A percentile compares a stretch with the other conserved stretches of the same genome.
Conservation (phyloP, 2,888 invertebrate genomes). For the Kuschelorhynchus macadamiae region DNA sequence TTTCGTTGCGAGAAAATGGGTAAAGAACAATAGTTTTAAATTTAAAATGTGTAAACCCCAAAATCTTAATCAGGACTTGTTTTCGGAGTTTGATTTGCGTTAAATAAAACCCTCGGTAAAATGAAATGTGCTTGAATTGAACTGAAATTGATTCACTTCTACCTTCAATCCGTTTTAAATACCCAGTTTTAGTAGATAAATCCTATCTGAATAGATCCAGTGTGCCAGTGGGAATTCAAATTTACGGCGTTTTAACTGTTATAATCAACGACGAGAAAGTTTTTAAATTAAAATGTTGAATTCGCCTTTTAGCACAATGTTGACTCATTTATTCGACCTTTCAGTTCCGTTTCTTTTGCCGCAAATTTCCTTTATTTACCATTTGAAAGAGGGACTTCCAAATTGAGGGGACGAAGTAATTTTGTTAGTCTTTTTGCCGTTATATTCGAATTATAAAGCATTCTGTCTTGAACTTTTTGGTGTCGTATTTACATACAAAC, state of each 20-base stretch:
- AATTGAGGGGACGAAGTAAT: too few relatives aligned
- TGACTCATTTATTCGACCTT: slow-evolving; percentile 27
- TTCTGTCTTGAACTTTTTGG: too few relatives aligned
- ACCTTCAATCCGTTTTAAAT: slow-evolving; percentile 6
- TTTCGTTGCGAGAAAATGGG: too few relatives aligned
- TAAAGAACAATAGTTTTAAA: too few relatives aligned
- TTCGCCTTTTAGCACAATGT: slow-evolving; percentile 13
- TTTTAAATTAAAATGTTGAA: slow-evolving; percentile 33
- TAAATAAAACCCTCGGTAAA: slow-evolving; percentile 1
- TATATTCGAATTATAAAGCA: too few relatives aligned
- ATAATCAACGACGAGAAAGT: slow-evolving; percentile 27
- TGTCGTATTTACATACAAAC: too few relatives aligned
- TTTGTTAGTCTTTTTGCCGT: too few relatives aligned
- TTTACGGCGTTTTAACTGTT: slow-evolving; percentile 28
- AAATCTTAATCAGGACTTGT: too few relatives aligned
- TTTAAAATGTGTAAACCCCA: too few relatives aligned
- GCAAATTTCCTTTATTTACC: slow-evolving; percentile 4
- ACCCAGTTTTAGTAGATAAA: slow-evolving; percentile 20
- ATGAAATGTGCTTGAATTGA: slow-evolving; percentile 7
- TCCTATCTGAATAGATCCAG: neutral
- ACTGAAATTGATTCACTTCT: slow-evolving; percentile 23
- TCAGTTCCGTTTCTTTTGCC: slow-evolving; percentile 19
- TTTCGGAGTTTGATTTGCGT: too few relatives aligned
- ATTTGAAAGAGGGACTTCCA: slow-evolving; percentile 6
- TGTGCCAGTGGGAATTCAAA: slow-evolving; percentile 14